Evolutionary conservation across 2,888 invertebrate genomes (phyloP).

Genomic region (Agrochola litura): DNA sequence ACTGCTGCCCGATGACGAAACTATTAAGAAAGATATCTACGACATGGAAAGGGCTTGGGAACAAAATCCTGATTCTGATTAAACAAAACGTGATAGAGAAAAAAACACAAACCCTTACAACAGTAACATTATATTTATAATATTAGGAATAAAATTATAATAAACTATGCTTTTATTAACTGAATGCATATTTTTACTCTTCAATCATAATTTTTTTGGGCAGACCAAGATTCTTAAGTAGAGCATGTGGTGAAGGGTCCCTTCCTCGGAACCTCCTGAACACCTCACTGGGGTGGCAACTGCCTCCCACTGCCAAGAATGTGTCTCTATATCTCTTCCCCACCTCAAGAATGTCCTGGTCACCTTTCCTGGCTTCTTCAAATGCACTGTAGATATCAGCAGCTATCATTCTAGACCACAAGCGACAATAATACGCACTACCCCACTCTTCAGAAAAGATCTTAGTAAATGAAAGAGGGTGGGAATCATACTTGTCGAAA

Average conservation of each 20-base stretch:
- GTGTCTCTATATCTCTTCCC: constrained; percentile 95
- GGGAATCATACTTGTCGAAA: constrained; percentile 94
- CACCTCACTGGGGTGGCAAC: constrained; percentile 95
- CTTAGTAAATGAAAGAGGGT: constrained; percentile 95
- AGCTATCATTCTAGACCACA: constrained; percentile 97
- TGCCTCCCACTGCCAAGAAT: constrained; percentile 95
- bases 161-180: constrained; percentile 60
- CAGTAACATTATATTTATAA: constrained; percentile 71
- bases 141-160: constrained; percentile 77
- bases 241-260: constrained; percentile 96
- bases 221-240: constrained; percentile 92
- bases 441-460: constrained; percentile 96
- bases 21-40: constrained; percentile 91
- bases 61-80: constrained; percentile 92
- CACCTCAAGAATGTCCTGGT: constrained; percentile 89
- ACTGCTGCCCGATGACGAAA: constrained; percentile 91
- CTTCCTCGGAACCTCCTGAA: constrained; percentile 97
- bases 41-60: constrained; percentile 95
- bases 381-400: constrained; percentile 97
- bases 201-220: constrained; percentile 79
- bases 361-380: constrained; percentile 91
- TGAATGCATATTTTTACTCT: constrained; percentile 73
- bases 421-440: constrained; percentile 95
- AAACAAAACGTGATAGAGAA: constrained; percentile 24
- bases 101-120: constrained; percentile 55